Evolutionary conservation across 1,140 invertebrate genomes (phyloP), one percentile per base, ranked within the genome.

Genomic region (Danaus melanippus): DNA sequence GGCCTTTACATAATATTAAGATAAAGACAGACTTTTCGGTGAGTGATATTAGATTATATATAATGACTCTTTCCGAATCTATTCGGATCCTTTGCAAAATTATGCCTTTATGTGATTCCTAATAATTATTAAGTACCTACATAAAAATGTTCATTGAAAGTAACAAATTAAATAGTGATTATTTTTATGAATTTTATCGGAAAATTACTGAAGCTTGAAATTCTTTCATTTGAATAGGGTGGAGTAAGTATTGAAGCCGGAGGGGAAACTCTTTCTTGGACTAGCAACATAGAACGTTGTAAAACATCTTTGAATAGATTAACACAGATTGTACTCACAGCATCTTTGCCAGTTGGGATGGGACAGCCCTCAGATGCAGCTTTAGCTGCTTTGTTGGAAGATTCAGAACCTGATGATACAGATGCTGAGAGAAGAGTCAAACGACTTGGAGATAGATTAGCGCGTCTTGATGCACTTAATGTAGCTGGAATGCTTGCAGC

Each of bases 401-500:
- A 63, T 41, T 62, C 65, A 2, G 71, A 67, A 50, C 61, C 67
- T 15, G 68, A 62, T 12, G 72, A 77, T n/a, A 68, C 66, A 10
- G 79, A 80, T 54, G 76, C 79, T 11, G 79, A 82, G 71, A 61
- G 64, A 15, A 73, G 79, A 53, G 80, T 76, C 55, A 71, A 70
- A 40, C 67, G 69, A 0, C 67, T 84, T 2, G 77, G 56, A 11
- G 71, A 71, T 45, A 67, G 71, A n/a, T 60, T 79, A 15, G 76
- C 78, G 40, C 64, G 67, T 2, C 78, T 83, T 12, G 81, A 84
- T 56, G 77, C 78, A 15, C 70, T 79, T 57, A 84, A 84, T 61
- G 81, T 84, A 44, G 74, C 58, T 44, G 81, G 78, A 57, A 83
- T 84, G 79, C 68, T 83, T 39, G 79, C 81, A 12, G 79, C 79